Conservation (phyloP, 2,888 invertebrate genomes). For the Ophion costatus region DNA sequence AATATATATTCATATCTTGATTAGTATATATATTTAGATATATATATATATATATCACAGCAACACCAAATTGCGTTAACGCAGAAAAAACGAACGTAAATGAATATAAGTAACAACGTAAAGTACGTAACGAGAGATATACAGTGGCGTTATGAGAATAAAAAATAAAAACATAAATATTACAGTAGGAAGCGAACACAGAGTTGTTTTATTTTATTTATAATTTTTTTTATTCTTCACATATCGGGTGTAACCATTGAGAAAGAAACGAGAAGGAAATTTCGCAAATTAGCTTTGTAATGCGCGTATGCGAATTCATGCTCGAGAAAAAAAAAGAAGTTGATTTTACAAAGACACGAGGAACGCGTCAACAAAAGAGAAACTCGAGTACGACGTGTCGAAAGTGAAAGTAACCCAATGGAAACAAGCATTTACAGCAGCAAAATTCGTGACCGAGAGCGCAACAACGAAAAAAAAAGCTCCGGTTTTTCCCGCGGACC, state of each 20-base stretch:
- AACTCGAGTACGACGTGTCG: constrained; percentile 19
- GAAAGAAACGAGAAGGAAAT: constrained; percentile 53
- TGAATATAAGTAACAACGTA: constrained; percentile 49
- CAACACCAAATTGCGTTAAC: constrained; percentile 81
- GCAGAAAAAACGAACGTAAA: constrained; percentile 68
- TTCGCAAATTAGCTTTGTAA: constrained; percentile 63
- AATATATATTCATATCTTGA: constrained; percentile 69
- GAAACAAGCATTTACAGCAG: constrained; percentile 65
- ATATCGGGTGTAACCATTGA: constrained; percentile 62
- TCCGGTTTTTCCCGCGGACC: constrained; percentile 44
- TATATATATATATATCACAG: constrained; percentile 74
- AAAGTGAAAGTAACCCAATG: constrained; percentile 40
- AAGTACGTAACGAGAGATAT: constrained; percentile 11
- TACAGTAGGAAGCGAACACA: constrained; percentile 68
- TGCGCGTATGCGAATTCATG: constrained; percentile 65
- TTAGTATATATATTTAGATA: constrained; percentile 34
- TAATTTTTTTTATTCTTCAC: constrained; percentile 17
- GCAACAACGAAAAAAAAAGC: constrained; percentile 7
- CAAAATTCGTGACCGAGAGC: constrained; percentile 56
- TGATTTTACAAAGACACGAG: constrained; percentile 36
- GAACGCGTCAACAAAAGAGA: constrained; percentile 19
- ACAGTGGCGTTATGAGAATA: constrained; percentile 42
- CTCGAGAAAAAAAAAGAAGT: constrained; percentile 32
- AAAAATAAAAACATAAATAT: constrained; percentile 47
- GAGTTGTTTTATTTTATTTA: constrained; percentile 37